Conservation (phyloP, 2,888 invertebrate genomes). For the Opisthograptis luteolata region DNA sequence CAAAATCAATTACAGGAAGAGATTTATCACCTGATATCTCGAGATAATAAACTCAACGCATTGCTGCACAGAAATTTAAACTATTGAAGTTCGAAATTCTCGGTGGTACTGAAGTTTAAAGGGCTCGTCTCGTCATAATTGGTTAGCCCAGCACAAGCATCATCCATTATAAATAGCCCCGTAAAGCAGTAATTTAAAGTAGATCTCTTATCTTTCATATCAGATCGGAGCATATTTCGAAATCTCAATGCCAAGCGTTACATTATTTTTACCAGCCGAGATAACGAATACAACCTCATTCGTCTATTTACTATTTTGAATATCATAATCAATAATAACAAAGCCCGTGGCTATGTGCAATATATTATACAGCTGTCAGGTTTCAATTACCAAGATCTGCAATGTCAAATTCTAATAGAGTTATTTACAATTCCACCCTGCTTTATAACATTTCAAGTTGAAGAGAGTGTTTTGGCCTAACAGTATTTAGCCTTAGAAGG, state of each 20-base stretch:
- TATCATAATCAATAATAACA: slow-evolving; percentile 10
- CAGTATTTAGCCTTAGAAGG: no score
- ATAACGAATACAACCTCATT: slow-evolving; percentile 14
- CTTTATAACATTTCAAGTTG: no score
- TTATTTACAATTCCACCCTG: not conserved
- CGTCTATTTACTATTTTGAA: slow-evolving; percentile 10
- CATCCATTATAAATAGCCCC: slow-evolving; percentile 8
- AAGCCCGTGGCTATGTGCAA: slow-evolving; percentile 6
- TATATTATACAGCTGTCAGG: slow-evolving; percentile 8
- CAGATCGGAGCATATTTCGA: slow-evolving; percentile 41
- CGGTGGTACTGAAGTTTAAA: no score
- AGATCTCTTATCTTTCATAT: slow-evolving; percentile 43
- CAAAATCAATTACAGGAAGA: no score
- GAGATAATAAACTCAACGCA: no score
- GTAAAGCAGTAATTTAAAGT: slow-evolving; percentile 35
- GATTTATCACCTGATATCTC: no score
- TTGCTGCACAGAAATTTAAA: no score
- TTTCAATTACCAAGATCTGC: slow-evolving; percentile 15
- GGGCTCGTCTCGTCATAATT: no score
- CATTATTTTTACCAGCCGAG: slow-evolving; percentile 41
- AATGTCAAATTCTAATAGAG: slow-evolving; percentile 2
- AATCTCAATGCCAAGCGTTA: slow-evolving; percentile 50
- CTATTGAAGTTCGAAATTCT: no score
- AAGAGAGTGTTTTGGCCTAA: no score
- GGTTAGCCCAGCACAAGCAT: slow-evolving; percentile 9